Conservation (phyloP, 35 echinoderm and acorn worm species). For the Anneissia japonica region DNA sequence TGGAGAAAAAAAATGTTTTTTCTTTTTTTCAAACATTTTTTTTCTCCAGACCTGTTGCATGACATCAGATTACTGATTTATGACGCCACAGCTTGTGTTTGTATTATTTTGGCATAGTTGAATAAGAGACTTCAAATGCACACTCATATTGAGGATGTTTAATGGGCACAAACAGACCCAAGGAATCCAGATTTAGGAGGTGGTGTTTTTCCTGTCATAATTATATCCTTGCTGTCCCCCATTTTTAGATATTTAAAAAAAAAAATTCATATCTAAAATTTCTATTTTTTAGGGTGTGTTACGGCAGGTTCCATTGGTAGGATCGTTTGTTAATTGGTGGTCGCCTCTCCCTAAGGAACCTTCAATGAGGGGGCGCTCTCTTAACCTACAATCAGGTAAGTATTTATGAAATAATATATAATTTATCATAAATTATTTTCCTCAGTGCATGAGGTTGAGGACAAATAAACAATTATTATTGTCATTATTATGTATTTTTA, state of each 20-base stretch:
- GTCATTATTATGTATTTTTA: too few relatives aligned
- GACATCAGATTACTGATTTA: too few relatives aligned
- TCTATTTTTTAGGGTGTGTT: conserved; percentile 72
- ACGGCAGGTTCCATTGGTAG: conserved; percentile 76
- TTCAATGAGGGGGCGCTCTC: conserved; percentile 66
- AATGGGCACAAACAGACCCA: background rate
- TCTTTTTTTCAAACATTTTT: too few relatives aligned
- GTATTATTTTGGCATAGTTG: background rate
- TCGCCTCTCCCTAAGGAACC: conserved; percentile 92
- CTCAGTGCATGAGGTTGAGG: too few relatives aligned
- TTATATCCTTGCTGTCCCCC: background rate
- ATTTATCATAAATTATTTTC: background rate
- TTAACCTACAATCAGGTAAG: conserved; percentile 81
- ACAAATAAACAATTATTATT: too few relatives aligned
- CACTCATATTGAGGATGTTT: background rate
- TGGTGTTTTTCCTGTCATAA: background rate
- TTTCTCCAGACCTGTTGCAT: too few relatives aligned
- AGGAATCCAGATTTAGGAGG: background rate
- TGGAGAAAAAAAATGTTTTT: too few relatives aligned
- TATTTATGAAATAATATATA: background rate
- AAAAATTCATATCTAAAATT: background rate
- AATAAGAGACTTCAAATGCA: background rate
- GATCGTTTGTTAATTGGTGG: conserved; percentile 76
- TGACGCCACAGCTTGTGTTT: conserved; percentile 7
- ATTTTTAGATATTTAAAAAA: background rate